Evolutionary conservation across 2,113 vertebrate genomes (phyloP).

Genomic region (Bucco capensis): DNA sequence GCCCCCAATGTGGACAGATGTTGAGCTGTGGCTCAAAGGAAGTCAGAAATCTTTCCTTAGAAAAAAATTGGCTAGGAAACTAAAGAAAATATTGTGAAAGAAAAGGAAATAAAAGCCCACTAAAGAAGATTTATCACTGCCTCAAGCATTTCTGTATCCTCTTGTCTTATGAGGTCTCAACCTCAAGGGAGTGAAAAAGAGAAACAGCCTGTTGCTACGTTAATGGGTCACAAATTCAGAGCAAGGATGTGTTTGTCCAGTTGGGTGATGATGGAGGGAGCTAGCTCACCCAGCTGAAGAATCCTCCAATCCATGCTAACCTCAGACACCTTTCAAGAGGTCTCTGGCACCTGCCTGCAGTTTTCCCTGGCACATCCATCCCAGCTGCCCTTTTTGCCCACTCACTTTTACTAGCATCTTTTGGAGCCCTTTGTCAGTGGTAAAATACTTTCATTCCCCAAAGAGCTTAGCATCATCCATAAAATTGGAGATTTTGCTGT

Average conservation of each 20-base stretch:
- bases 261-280: background rate
- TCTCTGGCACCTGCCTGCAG: background rate
- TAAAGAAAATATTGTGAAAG: constrained; percentile 73
- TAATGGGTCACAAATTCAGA: constrained; percentile 41
- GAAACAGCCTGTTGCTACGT: constrained; percentile 22
- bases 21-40: constrained; percentile 71
- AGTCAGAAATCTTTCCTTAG: constrained; percentile 70
- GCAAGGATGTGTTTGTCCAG: background rate
- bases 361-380: background rate
- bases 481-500: background rate
- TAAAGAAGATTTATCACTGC: constrained; percentile 70
- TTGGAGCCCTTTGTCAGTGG: background rate
- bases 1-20: constrained; percentile 69
- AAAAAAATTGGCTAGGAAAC: constrained; percentile 68
- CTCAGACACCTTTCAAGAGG: background rate
- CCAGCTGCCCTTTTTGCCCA: background rate
- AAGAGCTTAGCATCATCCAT: background rate
- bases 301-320: background rate
- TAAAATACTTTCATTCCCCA: background rate
- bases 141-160: constrained; percentile 57
- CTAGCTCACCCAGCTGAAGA: fast-evolving
- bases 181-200: constrained; percentile 23
- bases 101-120: constrained; percentile 69
- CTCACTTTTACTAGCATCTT: background rate
- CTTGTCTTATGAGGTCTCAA: constrained; percentile 52